Conservation (phyloP, 2,113 vertebrate species). For the Cavia aperea region DNA sequence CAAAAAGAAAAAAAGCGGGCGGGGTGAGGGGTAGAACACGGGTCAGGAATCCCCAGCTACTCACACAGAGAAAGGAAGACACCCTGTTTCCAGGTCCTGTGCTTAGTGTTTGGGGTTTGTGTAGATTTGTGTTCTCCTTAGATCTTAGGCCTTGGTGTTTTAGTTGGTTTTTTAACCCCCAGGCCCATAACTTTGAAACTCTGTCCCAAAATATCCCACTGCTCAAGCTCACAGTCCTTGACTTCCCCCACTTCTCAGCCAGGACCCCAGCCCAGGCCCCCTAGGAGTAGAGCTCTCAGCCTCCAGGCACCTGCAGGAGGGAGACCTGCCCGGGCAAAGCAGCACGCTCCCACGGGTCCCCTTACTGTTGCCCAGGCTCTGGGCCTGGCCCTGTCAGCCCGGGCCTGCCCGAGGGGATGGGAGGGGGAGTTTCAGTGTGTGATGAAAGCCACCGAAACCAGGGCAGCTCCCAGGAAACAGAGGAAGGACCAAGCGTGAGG, state of each 20-base stretch:
- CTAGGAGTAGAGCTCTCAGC: neutral
- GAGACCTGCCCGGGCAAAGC: constrained; percentile 49
- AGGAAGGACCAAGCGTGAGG: neutral
- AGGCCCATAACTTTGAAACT: neutral
- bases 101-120: neutral
- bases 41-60: neutral
- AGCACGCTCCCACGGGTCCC: neutral
- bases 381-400: neutral
- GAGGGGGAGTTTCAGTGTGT: constrained; percentile 43
- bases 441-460: constrained; percentile 62
- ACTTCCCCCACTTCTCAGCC: neutral
- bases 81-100: neutral
- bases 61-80: neutral
- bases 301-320: neutral
- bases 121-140: neutral
- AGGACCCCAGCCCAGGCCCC: neutral
- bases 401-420: constrained; percentile 15
- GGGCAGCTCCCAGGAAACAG: constrained; percentile 30
- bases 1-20: neutral
- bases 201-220: neutral
- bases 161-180: neutral
- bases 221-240: neutral
- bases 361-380: constrained; percentile 15
- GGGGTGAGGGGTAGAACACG: neutral
- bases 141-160: neutral